A percentile compares a stretch with the other conserved stretches of the same genome.
These are phyloP conservation scores for Fundulus diaphanus DNA, from an alignment of 2,797 vertebrate species.

Conservation along the genomic window DNA sequence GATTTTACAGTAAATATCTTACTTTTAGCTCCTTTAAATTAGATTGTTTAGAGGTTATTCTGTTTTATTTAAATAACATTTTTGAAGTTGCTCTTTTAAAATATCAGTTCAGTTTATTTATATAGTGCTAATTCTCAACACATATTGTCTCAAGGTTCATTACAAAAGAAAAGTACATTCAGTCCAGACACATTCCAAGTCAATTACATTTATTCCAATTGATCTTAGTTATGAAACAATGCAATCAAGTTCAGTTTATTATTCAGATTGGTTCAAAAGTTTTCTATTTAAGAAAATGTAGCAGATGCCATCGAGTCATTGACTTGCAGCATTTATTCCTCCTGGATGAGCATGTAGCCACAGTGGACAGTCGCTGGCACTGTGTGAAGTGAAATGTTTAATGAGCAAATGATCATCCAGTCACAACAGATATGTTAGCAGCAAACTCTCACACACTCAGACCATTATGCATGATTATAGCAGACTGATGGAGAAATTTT, in stretches of 20 bases:
- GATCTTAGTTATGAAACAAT: background rate
- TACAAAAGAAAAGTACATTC: background rate
- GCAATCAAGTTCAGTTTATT: background rate
- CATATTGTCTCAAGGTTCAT: background rate
- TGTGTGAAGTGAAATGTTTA: no score
- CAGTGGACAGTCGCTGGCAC: no score
- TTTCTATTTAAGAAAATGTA: no score
- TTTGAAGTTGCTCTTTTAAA: no score
- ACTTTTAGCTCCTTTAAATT: no score
- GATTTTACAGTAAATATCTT: no score
- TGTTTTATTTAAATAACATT: no score
- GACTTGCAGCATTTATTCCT: no score
- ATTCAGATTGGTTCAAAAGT: background rate
- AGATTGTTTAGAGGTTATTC: no score
- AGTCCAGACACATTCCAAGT: background rate
- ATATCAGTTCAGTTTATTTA: background rate
- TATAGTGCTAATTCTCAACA: background rate
- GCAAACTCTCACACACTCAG: background rate
- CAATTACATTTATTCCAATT: background rate
- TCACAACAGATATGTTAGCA: background rate
- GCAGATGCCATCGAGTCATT: no score
- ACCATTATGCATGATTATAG: background rate
- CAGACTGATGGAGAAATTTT: background rate
- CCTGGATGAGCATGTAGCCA: no score
- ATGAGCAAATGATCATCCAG: no score